Conservation (phyloP, 1,140 invertebrate species). For the Eurytemora carolleeae region DNA sequence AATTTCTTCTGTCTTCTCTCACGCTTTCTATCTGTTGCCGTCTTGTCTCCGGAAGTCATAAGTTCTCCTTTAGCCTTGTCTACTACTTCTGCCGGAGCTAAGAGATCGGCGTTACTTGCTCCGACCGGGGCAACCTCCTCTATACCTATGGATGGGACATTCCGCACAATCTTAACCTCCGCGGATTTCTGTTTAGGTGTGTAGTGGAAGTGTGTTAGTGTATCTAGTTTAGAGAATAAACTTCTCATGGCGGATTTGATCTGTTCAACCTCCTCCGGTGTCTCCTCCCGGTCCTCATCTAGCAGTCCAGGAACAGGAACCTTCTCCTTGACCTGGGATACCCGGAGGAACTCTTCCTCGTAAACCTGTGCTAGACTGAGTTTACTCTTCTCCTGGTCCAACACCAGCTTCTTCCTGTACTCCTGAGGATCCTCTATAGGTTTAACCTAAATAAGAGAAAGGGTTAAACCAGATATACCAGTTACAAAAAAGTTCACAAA, state of each 20-base stretch:
- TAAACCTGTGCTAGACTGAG: conserved; percentile 83
- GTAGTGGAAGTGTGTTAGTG: conserved; percentile 79
- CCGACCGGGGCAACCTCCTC: conserved; percentile 86
- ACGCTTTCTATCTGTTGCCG: conserved; percentile 66
- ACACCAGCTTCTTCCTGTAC: conserved; percentile 68
- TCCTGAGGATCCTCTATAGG: conserved; percentile 57
- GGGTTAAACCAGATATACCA: no score
- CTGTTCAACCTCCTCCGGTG: neutral
- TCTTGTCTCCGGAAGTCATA: conserved; percentile 42
- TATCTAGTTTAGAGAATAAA: conserved; percentile 71
- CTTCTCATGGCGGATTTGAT: conserved; percentile 40
- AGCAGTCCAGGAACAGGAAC: neutral
- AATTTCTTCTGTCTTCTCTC: conserved; percentile 68
- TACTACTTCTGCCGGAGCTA: conserved; percentile 87
- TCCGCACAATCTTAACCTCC: conserved; percentile 74
- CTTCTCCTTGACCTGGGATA: neutral
- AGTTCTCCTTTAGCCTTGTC: conserved; percentile 43
- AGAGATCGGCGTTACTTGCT: conserved; percentile 54
- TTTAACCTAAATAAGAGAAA: conserved; percentile 43
- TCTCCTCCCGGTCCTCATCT: neutral
- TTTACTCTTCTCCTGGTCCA: conserved; percentile 92
- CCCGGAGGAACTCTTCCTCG: conserved; percentile 38
- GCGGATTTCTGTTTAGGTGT: conserved; percentile 64
- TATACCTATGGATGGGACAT: conserved; percentile 71
- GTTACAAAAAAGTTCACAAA: no score